These are phyloP conservation scores for Catocala sponsa DNA, from an alignment of 2,888 invertebrate genomes.

Conservation along the genomic window DNA sequence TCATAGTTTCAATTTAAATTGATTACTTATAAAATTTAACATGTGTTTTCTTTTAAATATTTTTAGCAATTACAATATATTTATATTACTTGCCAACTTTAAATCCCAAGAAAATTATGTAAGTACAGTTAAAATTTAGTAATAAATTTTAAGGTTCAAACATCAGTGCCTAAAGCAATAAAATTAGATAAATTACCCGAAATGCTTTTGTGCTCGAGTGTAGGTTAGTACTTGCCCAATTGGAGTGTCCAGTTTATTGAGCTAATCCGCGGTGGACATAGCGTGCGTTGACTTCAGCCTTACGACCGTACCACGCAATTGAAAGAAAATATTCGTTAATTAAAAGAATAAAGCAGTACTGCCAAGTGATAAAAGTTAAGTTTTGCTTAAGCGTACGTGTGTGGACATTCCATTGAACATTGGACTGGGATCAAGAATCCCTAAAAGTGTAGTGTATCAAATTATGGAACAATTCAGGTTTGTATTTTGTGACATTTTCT, in stretches of 20 bases:
- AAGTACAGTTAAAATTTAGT: no score
- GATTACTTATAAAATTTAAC: no score
- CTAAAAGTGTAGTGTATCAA: conserved; percentile 10
- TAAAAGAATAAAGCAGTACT: neutral
- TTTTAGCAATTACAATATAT: no score
- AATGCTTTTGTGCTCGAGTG: conserved; percentile 31
- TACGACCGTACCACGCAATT: neutral
- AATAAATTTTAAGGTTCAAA: no score
- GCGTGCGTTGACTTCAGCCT: conserved; percentile 8
- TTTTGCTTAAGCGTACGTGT: neutral
- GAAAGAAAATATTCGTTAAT: conserved; percentile 5
- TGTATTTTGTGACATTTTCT: neutral
- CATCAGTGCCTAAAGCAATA: no score
- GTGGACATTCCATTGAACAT: neutral
- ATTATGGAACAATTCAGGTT: neutral
- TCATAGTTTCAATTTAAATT: no score
- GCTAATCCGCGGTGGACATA: conserved; percentile 28
- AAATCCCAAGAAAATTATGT: no score
- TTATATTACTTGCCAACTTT: no score
- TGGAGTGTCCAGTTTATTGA: conserved; percentile 40
- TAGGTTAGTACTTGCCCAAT: conserved; percentile 33
- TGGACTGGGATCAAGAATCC: conserved; percentile 10
- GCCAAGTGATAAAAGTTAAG: no score
- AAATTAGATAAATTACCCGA: no score
- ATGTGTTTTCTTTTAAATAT: no score